These are phyloP conservation scores for Macrobrachium rosenbergii DNA, from an alignment of 1,140 invertebrate genomes.

Conservation along the genomic window DNA sequence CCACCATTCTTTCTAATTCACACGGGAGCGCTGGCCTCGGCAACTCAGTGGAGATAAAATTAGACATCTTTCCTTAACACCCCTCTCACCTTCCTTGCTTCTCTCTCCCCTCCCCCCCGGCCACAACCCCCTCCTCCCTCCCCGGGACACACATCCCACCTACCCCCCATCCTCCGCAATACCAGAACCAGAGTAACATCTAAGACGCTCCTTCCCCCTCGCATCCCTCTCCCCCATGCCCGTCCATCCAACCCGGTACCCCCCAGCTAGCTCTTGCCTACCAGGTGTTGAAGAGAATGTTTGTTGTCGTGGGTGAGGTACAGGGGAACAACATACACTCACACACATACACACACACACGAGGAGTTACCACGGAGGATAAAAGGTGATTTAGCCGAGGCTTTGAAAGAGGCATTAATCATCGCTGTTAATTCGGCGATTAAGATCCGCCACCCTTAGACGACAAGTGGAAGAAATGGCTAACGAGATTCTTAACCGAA, in stretches of 20 bases:
- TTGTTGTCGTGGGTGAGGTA: no score
- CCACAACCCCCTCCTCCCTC: no score
- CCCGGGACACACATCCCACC: not conserved
- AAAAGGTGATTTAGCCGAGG: no score
- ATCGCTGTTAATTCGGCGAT: no score
- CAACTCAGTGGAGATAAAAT: conserved; percentile 28
- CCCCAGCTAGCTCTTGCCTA: not conserved
- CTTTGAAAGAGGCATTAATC: no score
- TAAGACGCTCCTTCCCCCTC: not conserved
- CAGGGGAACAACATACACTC: not conserved
- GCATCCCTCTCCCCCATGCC: not conserved
- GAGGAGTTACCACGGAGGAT: not conserved
- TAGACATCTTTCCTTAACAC: not conserved
- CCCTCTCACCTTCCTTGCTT: not conserved
- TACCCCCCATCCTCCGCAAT: not conserved
- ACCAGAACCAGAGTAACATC: conserved; percentile 4
- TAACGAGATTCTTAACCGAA: not conserved
- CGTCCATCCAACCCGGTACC: not conserved
- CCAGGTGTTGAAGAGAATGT: not conserved
- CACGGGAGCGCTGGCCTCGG: conserved; percentile 1
- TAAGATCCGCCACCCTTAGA: not conserved
- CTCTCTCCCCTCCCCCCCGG: not conserved
- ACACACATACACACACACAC: not conserved
- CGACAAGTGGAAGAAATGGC: not conserved
- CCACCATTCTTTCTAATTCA: no score